Conservation (phyloP, 1,140 invertebrate species). For the Drosophila orena region DNA sequence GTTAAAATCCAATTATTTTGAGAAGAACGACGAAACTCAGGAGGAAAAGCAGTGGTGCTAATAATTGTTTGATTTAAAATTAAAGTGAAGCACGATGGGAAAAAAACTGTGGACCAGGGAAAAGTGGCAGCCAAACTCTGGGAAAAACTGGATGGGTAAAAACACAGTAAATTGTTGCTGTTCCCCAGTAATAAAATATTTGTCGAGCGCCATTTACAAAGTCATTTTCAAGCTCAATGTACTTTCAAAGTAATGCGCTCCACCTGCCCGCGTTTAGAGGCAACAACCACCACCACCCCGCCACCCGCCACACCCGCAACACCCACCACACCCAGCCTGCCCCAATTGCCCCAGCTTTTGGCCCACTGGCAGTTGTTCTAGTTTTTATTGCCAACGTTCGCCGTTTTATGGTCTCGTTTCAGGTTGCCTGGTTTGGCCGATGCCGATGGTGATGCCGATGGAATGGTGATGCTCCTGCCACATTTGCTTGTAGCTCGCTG, state of each 20-base stretch:
- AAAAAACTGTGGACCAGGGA: constrained; percentile 11
- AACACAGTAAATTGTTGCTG: constrained; percentile 72
- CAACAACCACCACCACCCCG: neutral
- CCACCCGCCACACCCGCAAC: no score
- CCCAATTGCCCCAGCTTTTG: neutral
- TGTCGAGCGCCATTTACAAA: constrained; percentile 82
- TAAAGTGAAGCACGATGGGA: constrained; percentile 16
- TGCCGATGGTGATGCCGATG: constrained; percentile 22
- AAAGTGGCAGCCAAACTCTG: constrained; percentile 7
- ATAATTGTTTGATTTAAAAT: constrained; percentile 27
- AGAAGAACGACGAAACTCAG: constrained; percentile 1
- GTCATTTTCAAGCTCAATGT: constrained; percentile 83
- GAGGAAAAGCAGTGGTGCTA: neutral
- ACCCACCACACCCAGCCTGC: no score
- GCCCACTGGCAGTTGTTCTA: constrained; percentile 67
- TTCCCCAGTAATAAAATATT: constrained; percentile 77
- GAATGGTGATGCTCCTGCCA: constrained; percentile 11
- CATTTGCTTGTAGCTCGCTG: constrained; percentile 14
- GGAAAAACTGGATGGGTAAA: neutral
- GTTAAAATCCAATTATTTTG: constrained; percentile 5
- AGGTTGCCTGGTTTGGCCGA: constrained; percentile 35
- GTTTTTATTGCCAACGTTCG: constrained; percentile 74
- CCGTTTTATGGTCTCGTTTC: constrained; percentile 78
- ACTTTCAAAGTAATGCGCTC: constrained; percentile 77
- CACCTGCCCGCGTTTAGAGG: constrained; percentile 56